A percentile compares a stretch with the other conserved stretches of the same genome.
Evolutionary conservation across 2,113 vertebrate genomes (phyloP).

Genomic region (Acanthochromis polyacanthus): DNA sequence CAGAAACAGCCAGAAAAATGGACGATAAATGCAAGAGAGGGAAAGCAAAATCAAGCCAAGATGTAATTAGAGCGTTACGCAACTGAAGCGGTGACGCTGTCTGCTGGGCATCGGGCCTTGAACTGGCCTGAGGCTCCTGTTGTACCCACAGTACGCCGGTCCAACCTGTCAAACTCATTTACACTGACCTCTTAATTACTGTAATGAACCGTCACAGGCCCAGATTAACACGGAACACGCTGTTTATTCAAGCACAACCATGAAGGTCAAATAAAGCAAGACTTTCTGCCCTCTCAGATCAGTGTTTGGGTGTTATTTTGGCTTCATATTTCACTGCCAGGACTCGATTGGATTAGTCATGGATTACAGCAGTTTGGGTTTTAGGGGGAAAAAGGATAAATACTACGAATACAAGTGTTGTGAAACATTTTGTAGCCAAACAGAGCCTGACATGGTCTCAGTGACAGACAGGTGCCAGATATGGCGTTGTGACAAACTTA

Average conservation of each 20-base stretch:
- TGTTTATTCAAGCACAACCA: constrained; percentile 40
- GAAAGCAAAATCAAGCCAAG: constrained; percentile 34
- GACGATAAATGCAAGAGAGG: not conserved
- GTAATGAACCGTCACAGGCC: constrained; percentile 55
- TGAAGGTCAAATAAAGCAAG: constrained; percentile 46
- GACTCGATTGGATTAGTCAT: constrained; percentile 49
- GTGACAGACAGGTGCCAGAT: constrained; percentile 5
- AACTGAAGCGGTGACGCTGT: constrained; percentile 53
- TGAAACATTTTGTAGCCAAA: constrained; percentile 22
- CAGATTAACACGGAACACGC: constrained; percentile 43
- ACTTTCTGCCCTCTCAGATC: constrained; percentile 31
- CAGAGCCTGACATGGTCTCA: not conserved
- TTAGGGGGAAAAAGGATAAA: constrained; percentile 33
- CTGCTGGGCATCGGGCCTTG: not conserved
- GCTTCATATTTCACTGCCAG: constrained; percentile 18
- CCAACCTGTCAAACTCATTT: constrained; percentile 55
- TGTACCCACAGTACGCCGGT: constrained; percentile 10
- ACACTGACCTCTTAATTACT: constrained; percentile 63
- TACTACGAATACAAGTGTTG: constrained; percentile 17
- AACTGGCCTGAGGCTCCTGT: constrained; percentile 40
- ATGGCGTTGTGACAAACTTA: not conserved
- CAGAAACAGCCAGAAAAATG: constrained; percentile 7
- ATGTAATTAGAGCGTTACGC: constrained; percentile 66
- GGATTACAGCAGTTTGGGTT: constrained; percentile 57
- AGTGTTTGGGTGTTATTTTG: constrained; percentile 37